Conservation (phyloP, 2,888 invertebrate genomes). For the Caenorhabditis imperialis region DNA sequence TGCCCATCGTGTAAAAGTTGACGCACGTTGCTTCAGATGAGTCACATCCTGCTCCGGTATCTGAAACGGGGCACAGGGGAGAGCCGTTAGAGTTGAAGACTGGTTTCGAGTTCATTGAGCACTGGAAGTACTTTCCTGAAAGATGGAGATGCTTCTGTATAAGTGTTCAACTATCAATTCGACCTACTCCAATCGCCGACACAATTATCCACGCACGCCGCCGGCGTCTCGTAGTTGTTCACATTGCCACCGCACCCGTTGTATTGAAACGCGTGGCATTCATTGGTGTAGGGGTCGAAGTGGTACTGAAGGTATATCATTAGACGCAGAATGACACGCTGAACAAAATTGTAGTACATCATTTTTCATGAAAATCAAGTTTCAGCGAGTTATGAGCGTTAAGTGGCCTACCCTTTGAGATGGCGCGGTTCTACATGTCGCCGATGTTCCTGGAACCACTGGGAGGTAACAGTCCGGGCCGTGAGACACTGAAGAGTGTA, state of each 20-base stretch:
- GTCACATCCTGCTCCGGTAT: slow-evolving; percentile 21
- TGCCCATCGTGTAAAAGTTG: slow-evolving; percentile 12
- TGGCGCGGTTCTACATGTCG: slow-evolving; percentile 1
- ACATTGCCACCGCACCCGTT: slow-evolving; percentile 27
- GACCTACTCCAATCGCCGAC: slow-evolving; percentile 16
- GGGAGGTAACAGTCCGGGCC: slow-evolving; percentile 14
- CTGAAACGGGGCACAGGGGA: slow-evolving; percentile 5
- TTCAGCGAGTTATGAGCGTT: too few species aligned
- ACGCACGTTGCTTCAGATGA: slow-evolving; percentile 10
- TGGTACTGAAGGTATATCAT: slow-evolving; percentile 35
- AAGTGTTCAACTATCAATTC: not conserved
- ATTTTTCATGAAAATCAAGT: too few species aligned
- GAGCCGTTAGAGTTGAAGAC: slow-evolving; percentile 13
- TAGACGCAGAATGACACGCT: too few species aligned
- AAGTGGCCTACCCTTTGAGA: slow-evolving; percentile 17
- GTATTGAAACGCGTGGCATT: slow-evolving; percentile 30
- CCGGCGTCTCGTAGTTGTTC: slow-evolving; percentile 29
- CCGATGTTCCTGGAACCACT: slow-evolving; percentile 12
- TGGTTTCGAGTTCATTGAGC: slow-evolving; percentile 12
- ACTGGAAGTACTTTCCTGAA: slow-evolving; percentile 27
- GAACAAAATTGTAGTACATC: too few species aligned
- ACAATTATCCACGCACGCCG: slow-evolving; percentile 12
- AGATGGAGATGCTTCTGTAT: not conserved
- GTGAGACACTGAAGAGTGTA: too few species aligned
- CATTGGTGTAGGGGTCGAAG: slow-evolving; percentile 25